phyloP scores from a whole-genome alignment of 2,888 invertebrate species.

The Synanthedon myopaeformis region DNA sequence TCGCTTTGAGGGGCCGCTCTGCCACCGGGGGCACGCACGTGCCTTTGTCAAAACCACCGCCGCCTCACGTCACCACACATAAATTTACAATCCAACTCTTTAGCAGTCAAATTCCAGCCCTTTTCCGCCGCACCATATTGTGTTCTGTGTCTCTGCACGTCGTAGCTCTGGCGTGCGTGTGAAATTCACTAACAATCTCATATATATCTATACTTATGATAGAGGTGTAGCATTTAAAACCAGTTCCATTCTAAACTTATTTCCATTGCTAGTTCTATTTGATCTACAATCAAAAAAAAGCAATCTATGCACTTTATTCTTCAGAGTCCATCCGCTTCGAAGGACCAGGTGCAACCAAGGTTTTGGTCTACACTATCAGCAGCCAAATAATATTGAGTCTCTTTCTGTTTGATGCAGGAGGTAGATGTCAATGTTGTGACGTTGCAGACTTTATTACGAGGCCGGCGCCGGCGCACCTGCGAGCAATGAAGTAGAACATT shows the following conservation, averaged over 20 bases:
- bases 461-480: slow-evolving; percentile 45
- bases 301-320: too few species aligned
- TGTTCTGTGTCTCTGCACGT: slow-evolving; percentile 20
- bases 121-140: slow-evolving; percentile 18
- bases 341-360: too few species aligned
- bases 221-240: too few species aligned
- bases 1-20: slow-evolving; percentile 42
- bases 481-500: slow-evolving; percentile 63
- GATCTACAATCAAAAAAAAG: too few species aligned
- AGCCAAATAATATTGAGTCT: background rate
- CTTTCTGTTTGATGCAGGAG: slow-evolving; percentile 6
- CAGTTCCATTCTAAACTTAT: too few species aligned
- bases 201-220: too few species aligned
- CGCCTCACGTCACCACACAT: slow-evolving; percentile 53
- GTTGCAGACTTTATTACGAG: slow-evolving; percentile 10
- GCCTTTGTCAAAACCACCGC: slow-evolving; percentile 48
- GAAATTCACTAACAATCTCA: background rate
- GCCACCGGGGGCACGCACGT: slow-evolving; percentile 56
- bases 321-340: too few species aligned
- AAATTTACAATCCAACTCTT: slow-evolving; percentile 52
- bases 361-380: too few species aligned
- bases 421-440: too few species aligned
- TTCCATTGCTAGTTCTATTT: too few species aligned
- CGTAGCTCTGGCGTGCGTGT: slow-evolving; percentile 7
- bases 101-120: slow-evolving; percentile 24